These are phyloP conservation scores for Myotis vivesi DNA, from an alignment of 2,797 vertebrate genomes.

Conservation along the genomic window DNA sequence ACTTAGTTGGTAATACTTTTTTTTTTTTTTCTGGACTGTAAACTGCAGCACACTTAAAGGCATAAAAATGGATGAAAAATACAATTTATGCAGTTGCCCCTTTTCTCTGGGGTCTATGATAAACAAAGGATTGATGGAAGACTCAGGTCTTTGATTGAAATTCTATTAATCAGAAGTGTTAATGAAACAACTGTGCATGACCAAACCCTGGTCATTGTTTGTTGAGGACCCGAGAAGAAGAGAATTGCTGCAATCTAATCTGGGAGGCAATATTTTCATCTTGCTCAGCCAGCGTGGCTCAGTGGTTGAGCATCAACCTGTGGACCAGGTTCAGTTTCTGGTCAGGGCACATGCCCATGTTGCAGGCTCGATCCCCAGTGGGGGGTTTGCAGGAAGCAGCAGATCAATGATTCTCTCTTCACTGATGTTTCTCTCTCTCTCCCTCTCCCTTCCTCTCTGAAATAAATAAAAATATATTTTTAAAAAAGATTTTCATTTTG, in stretches of 20 bases:
- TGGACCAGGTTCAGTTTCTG: too few relatives aligned
- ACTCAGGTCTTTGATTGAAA: background rate
- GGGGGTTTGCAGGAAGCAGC: too few relatives aligned
- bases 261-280: conserved; percentile 20
- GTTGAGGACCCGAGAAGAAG: background rate
- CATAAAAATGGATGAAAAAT: conserved; percentile 51
- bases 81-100: conserved; percentile 29
- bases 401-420: too few relatives aligned
- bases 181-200: conserved; percentile 1
- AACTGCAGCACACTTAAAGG: conserved; percentile 49
- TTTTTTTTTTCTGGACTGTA: conserved; percentile 40
- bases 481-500: background rate
- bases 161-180: conserved; percentile 4
- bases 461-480: too few relatives aligned
- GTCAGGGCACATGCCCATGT: too few relatives aligned
- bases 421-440: too few relatives aligned
- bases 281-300: background rate
- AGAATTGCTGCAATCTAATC: background rate
- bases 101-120: background rate
- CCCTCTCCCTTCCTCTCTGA: too few relatives aligned
- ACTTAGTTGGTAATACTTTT: conserved; percentile 74
- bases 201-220: background rate
- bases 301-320: too few relatives aligned
- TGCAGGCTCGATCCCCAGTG: too few relatives aligned
- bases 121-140: conserved; percentile 16